Base-by-base conservation (phyloP, 2,888 invertebrate genomes). In the Eueremaeus valkanovi region DNA sequence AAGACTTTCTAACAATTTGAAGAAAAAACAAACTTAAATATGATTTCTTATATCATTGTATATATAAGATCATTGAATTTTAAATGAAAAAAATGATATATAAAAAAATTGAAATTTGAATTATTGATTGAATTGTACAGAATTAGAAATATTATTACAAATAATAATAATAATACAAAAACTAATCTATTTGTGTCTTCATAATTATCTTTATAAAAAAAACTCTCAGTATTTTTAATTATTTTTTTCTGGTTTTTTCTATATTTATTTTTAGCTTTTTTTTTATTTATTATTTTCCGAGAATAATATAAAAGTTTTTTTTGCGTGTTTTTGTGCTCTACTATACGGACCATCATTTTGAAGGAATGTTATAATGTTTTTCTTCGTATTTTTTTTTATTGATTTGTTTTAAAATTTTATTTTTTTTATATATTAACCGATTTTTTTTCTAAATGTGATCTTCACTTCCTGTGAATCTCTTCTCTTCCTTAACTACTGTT, bases 1-100 rank as follows among this genome's bases (percentile, higher is more conserved):
- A 29, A 29, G 5, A 51, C 21, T 51, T 51, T 51, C 18, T n/a
- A 24, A 21, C 3, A 45, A 45, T 45, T 45, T 18, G 3, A 18
- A 45, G 9, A 45, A 11, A 45, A 45, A 45, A 18, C 6, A 18
- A 45, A 9, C 11, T 40, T 40, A 40, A 45, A 45, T 18, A 18
- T 18, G 18, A 45, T 58, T 58, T 58, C 58, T 58, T 29, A 58
- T 16, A 58, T 58, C 58, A 58, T 58, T 58, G 58, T 58, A 58
- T 18, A 58, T 58, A 58, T 58, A 58, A 58, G 58, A 58, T 29
- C 58, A 58, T 58, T 58, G 29, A 24, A 58, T 58, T 24, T 27
- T 58, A 45, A 45, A 11, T 45, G 45, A 18, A n/a, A n/a, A n/a
- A n/a, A n/a, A n/a, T n/a, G n/a, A n/a, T n/a, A n/a, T n/a, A n/a